Evolutionary conservation across 2,797 vertebrate species (phyloP), one percentile per base, ranked within the genome.

Genomic region (Lates japonicus): DNA sequence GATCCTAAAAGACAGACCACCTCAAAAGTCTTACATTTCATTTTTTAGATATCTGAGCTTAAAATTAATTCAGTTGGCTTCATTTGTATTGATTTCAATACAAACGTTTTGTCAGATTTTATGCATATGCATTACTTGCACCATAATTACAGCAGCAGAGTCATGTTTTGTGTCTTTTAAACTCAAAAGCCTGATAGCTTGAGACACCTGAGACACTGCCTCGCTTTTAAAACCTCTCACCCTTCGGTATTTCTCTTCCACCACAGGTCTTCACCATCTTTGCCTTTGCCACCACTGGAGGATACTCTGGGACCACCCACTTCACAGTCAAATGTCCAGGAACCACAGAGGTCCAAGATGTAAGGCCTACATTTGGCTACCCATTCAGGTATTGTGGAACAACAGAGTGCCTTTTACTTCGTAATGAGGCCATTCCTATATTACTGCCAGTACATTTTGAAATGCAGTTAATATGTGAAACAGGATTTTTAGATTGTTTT

Each of bases 201-300:
- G 6, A 52, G 64, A n/a, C 51, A 11, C 31, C 49, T 54, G 46
- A 42, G 68, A 20, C 13, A 33, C 25, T 13, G 11, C 20, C 22
- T 42, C 10, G 60, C 4, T 13, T 37, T 64, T 42, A 22, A 62
- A 39, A 48, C 5, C 9, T 19, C 41, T 67, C 12, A 44, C 11
- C 20, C 5, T 46, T 0, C 1, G 20, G 0, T 46, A 1, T 62
- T 37, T 69, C 31, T 84, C 19, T 70, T 3, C 33, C 10, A 51
- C 7, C 22, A 55, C 78, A 99, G 98, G 92, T 99, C 71, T 99
- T 98, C 78, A 92, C 97, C 89, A 96, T 99, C 91, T 98, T 98
- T 74, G 97, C 97, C 81, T 99, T 98, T 35, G 97, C 97, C 90
- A 96, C 96, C 74, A 97, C 97, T 39, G 96, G 97, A 78, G 98